Evolutionary conservation across 1,140 invertebrate species (phyloP), one percentile per base, ranked within the genome.

Genomic region (Chymomyza costata): DNA sequence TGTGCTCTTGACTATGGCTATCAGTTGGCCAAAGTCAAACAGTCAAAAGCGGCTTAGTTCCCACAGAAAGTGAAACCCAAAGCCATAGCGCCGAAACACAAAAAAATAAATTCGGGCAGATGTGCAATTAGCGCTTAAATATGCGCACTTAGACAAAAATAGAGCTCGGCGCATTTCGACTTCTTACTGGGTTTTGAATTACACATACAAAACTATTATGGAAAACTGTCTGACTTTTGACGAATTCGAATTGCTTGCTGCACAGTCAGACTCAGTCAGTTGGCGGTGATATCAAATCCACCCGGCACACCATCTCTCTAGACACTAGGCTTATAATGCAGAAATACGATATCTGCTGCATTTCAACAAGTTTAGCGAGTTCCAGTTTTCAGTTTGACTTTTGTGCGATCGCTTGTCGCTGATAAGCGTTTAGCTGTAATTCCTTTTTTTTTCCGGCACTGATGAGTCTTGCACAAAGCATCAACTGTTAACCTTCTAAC

Each of bases 351-450:
- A 53, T 82, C 82, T 70, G 17, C n/a, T n/a, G 16, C 13, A 30
- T 58, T 43, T 71, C 80, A 67, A 83, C 80, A 67, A 83, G 80
- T 82, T 82, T 82, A 80, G 80, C 80, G 73, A 64, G 74, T 70
- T 70, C 73, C 57, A 57, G 50, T 58, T 78, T 70, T 78, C 57
- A 57, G 50, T 58, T 78, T 82, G 78, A 82, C 78, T 82, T 82
- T 55, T 71, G 54, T 43, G 46, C 55, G 62, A 63, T 59, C 52
- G 25, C 13, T 57, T 57, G 51, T 38, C 54, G 31, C 31, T 55
- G 69, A 81, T 81, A 82, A 67, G 63, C 59, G 53, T 71, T 82
- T 71, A 53, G 54, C 55, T 35, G 31, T 34, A 37, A 63, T 64
- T 62, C 57, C 57, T 67, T 39, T 16, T 39, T 16, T 56, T 71